Percentiles rank a stretch among this genome's conserved stretches.
Evolutionary conservation across 2,888 invertebrate genomes (phyloP).

Genomic region (Macroteleia sp.): DNA sequence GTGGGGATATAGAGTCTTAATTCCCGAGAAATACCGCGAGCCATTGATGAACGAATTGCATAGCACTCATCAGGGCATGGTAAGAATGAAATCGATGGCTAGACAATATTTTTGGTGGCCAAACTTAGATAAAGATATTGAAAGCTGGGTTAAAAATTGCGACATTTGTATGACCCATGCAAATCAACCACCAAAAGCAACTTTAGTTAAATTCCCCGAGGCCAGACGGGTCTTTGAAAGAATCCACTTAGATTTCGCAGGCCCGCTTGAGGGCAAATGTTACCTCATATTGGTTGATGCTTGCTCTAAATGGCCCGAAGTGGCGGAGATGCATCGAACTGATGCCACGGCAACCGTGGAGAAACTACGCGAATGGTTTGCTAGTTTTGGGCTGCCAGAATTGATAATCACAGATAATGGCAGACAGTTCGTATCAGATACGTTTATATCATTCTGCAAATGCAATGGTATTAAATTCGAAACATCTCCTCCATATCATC

Average conservation of each 20-base stretch:
- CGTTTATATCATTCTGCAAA: conserved; percentile 28
- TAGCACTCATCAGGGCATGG: too few relatives aligned
- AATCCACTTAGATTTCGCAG: conserved; percentile 62
- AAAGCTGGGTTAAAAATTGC: conserved; percentile 55
- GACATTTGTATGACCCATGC: conserved; percentile 43
- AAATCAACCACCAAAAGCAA: conserved; percentile 51
- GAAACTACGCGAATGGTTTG: conserved; percentile 53
- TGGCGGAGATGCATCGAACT: conserved; percentile 41
- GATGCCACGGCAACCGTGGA: conserved; percentile 40
- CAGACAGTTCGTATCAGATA: conserved; percentile 48
- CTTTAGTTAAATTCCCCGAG: conserved; percentile 54
- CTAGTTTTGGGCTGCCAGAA: conserved; percentile 52
- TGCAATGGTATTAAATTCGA: conserved; percentile 20
- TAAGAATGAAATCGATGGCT: too few relatives aligned
- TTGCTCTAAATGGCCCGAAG: conserved; percentile 60
- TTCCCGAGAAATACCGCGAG: conserved; percentile 28
- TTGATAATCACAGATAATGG: conserved; percentile 64
- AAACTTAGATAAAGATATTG: too few relatives aligned
- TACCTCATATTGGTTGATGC: conserved; percentile 65
- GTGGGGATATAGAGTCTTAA: too few relatives aligned
- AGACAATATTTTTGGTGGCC: too few relatives aligned
- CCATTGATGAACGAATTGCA: too few relatives aligned
- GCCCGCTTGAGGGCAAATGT: conserved; percentile 54
- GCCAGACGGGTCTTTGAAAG: conserved; percentile 59
- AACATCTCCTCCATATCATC: conserved; percentile 39